Base-by-base conservation (phyloP, 2,888 invertebrate genomes). In the Diaphora mendica region DNA sequence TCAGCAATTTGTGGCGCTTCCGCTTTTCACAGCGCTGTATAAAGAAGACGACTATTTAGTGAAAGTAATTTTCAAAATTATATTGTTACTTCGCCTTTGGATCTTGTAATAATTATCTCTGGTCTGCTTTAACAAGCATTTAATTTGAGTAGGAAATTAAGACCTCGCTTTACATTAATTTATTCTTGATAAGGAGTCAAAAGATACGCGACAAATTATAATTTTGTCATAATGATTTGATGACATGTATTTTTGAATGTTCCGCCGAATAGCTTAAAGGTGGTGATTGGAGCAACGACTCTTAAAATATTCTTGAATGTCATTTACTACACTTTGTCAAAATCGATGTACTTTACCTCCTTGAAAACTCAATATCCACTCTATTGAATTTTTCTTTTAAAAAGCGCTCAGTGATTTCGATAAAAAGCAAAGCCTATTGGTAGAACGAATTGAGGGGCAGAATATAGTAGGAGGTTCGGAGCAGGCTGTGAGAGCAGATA, bases 401-500 rank as follows among this genome's bases (percentile, higher is more conserved):
- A 88, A 88, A 85, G 85, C 82, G 86, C 87, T 88, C 86, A 82
- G 84, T 89, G 87, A 88, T 90, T 91, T 88, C 86, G 88, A 89
- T 92, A 94, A 93, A 93, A 93, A 91, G 91, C 85, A 91, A 92
- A 93, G 91, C 92, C 93, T 92, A 93, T 94, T 93, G 91, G 89
- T 85, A 88, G 89, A 89, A 84, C 87, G 89, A 90, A 87, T 91
- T 83, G 91, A 89, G 89, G 89, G 88, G 86, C 89, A 90, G 91
- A 93, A 92, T 92, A 93, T 85, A 88, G 91, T 91, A 91, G 90
- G 87, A 90, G 90, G 88, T 80, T 85, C 81, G 80, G 81, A 83
- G 84, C 86, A 88, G 85, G 88, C 75, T 88, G 81, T 84, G 87
- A 83, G 84, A 87, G 87, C 88, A 93, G 94, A 94, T 91, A 93